Evolutionary conservation across 2,888 invertebrate genomes (phyloP), one percentile per base, ranked within the genome.

Genomic region (Eubasilissa splendida): DNA sequence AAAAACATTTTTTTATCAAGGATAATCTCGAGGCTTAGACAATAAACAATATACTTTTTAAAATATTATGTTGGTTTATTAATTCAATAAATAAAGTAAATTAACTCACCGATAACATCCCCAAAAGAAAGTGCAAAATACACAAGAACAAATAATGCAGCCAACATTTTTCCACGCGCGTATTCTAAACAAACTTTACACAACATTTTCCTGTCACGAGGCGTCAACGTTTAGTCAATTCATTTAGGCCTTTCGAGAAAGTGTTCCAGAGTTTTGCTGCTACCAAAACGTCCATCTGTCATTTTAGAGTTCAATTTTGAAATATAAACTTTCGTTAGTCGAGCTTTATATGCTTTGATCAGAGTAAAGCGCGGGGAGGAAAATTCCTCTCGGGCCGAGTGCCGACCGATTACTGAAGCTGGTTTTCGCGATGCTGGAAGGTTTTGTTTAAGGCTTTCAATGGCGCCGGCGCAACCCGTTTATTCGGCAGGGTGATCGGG

Each of bases 81-180:
- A 7, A 42, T 42, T 42, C 42, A 42, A 2, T 42, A 42, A 42
- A 42, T 31, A 1, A 11, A 33, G 0, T 11, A 52, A 70, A 22
- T 22, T 14, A 58, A 77, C 80, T 80, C 68, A 80, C 80, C 80
- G 14, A 77, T 77, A 53, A 77, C 77, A 63, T 80, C 80, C 63
- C 77, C 80, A 59, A 71, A 66, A 42, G 76, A 66, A 65, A 77
- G 66, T 14, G 80, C 56, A 73, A 80, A 74, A 65, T 58, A 76
- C 68, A 80, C 74, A 73, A 77, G n/a, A 74, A 80, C 74, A 59
- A 80, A 80, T 63, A 80, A 65, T 60, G 68, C 80, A 53, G 58
- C 73, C 50, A 77, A 50, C 14, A 73, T 68, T 73, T 80, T 59
- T 42, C 53, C 52, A 14, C 66, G 73, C 63, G 58, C 58, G 60